Evolutionary conservation across 2,797 vertebrate genomes (phyloP).

Genomic region (Oryzias sinensis): DNA sequence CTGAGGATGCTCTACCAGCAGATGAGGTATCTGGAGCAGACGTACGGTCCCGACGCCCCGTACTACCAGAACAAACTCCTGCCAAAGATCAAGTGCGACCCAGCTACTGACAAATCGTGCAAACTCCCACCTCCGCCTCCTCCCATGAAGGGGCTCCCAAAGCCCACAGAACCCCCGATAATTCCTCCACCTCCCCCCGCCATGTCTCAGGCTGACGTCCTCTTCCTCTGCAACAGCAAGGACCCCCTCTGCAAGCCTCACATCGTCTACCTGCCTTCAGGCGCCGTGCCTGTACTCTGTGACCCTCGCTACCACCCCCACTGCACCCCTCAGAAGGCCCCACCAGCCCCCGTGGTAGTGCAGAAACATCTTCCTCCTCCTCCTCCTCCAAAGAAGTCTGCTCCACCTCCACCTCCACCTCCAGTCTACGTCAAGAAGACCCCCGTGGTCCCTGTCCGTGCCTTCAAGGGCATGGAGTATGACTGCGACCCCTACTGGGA

Average conservation of each 20-base stretch:
- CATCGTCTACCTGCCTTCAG: slow-evolving; percentile 78
- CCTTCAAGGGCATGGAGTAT: slow-evolving; percentile 78
- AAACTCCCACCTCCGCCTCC: slow-evolving; percentile 49
- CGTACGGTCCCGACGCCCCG: slow-evolving; percentile 77
- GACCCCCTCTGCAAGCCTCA: slow-evolving; percentile 81
- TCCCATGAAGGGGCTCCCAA: slow-evolving; percentile 62
- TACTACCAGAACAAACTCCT: slow-evolving; percentile 77
- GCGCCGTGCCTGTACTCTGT: slow-evolving; percentile 76
- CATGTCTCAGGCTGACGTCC: slow-evolving; percentile 72
- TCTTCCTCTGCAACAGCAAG: slow-evolving; percentile 76
- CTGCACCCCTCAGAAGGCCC: slow-evolving; percentile 69
- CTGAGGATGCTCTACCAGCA: slow-evolving; percentile 83
- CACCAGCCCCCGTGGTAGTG: slow-evolving; percentile 14
- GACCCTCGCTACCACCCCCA: slow-evolving; percentile 78
- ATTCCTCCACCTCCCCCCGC: slow-evolving; percentile 41
- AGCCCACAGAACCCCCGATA: slow-evolving; percentile 23
- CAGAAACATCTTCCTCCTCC: slow-evolving; percentile 29
- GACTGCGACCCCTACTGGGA: slow-evolving; percentile 85
- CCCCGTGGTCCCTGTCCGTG: slow-evolving; percentile 51
- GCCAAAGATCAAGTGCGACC: slow-evolving; percentile 71
- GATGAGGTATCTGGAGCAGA: slow-evolving; percentile 79
- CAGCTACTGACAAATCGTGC: slow-evolving; percentile 75
- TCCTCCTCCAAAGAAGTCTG: slow-evolving; percentile 45
- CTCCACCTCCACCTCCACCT: slow-evolving; percentile 50
- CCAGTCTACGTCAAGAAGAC: slow-evolving; percentile 63